Conservation (phyloP, 2,888 invertebrate species). For the Drosophila multiciliata region DNA sequence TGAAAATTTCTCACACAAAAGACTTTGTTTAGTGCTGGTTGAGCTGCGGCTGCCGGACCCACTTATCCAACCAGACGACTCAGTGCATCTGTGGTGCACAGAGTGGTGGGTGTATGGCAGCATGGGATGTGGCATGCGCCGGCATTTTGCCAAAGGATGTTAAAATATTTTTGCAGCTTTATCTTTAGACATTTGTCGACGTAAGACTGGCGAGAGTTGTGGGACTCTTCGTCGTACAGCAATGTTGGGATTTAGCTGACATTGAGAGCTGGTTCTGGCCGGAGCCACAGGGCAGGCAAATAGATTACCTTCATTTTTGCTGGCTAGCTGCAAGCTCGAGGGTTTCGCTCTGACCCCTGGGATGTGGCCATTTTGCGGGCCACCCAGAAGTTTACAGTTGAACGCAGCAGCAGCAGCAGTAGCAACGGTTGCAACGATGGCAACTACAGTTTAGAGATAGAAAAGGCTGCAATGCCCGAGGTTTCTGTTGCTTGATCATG, state of each 20-base stretch:
- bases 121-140: conserved; percentile 26
- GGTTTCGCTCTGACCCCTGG: conserved; percentile 58
- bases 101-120: neutral
- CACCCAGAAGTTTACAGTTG: conserved; percentile 64
- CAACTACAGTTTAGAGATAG: conserved; percentile 2
- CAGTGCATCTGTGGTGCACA: conserved; percentile 45
- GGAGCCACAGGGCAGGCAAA: conserved; percentile 62
- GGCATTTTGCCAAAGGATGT: conserved; percentile 78
- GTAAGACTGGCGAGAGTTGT: neutral
- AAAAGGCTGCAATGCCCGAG: conserved; percentile 27
- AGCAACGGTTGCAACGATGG: neutral
- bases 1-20: conserved; percentile 74
- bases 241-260: conserved; percentile 75
- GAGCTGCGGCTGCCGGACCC: conserved; percentile 56
- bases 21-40: conserved; percentile 69
- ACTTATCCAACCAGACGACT: conserved; percentile 44
- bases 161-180: conserved; percentile 81
- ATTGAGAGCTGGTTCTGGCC: conserved; percentile 64
- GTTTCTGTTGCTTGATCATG: conserved; percentile 15
- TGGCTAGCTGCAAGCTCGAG: conserved; percentile 23
- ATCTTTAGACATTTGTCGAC: conserved; percentile 73
- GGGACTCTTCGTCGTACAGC: conserved; percentile 62
- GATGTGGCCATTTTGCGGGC: conserved; percentile 77
- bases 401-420: conserved; percentile 2
- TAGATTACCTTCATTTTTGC: conserved; percentile 70